Evolutionary conservation across 2,113 vertebrate species (phyloP).

Genomic region (Clarias macrocephalus): DNA sequence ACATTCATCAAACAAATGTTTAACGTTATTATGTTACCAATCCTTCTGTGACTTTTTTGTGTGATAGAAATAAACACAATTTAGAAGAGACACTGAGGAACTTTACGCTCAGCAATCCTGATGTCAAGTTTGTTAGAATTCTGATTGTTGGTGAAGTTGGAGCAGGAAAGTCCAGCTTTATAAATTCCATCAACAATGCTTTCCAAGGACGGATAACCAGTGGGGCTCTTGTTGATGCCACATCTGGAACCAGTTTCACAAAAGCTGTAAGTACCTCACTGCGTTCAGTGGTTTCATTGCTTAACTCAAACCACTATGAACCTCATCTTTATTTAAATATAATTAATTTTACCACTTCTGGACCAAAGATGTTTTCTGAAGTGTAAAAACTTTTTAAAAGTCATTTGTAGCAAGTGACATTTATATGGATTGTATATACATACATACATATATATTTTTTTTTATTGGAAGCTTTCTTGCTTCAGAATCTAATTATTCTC

Average conservation of each 20-base stretch:
- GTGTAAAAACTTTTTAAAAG: too few species aligned
- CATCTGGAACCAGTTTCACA: neutral
- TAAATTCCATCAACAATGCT: conserved; percentile 17
- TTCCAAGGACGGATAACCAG: conserved; percentile 22
- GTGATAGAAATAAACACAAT: neutral
- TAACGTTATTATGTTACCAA: too few species aligned
- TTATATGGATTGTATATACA: too few species aligned
- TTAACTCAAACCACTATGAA: too few species aligned
- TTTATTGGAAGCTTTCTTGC: too few species aligned
- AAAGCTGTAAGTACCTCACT: conserved; percentile 2
- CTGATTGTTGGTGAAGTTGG: conserved; percentile 24
- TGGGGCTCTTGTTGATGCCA: neutral
- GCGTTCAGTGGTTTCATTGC: too few species aligned
- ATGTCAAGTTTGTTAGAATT: conserved; percentile 6
- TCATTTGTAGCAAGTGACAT: too few species aligned
- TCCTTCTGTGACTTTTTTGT: neutral
- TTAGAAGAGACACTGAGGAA: neutral
- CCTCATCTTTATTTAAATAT: too few species aligned
- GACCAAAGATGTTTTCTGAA: too few species aligned
- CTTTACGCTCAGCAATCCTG: neutral
- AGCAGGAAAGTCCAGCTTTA: conserved; percentile 49
- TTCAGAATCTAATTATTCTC: too few species aligned
- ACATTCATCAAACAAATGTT: neutral
- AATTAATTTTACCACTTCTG: too few species aligned
- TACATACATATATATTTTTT: too few species aligned